These are phyloP conservation scores for Otus sunia DNA, from an alignment of 2,113 vertebrate genomes.

Conservation along the genomic window DNA sequence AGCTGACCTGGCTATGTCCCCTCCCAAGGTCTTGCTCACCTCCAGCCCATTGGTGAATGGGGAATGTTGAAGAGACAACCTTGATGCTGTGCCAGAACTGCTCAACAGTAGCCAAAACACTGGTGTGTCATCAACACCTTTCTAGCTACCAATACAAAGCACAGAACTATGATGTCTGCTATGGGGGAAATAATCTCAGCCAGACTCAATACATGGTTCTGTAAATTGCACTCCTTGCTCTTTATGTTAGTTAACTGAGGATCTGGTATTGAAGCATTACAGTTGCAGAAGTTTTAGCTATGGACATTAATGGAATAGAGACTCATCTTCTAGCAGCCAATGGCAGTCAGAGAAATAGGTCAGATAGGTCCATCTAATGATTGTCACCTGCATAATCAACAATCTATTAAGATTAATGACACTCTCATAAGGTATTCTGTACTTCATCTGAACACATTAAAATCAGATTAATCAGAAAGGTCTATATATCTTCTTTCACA, in stretches of 20 bases:
- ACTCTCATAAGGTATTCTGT: not conserved
- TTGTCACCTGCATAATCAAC: conserved; percentile 30
- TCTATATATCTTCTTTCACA: not conserved
- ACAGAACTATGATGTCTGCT: no score
- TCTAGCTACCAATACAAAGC: not conserved
- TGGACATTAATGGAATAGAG: not conserved
- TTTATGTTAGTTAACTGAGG: not conserved
- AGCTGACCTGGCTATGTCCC: not conserved
- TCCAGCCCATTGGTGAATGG: no score
- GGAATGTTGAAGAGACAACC: not conserved
- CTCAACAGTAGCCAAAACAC: not conserved
- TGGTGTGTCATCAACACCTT: not conserved
- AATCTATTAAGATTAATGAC: conserved; percentile 53
- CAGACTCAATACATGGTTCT: not conserved
- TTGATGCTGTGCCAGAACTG: no score
- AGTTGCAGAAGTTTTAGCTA: not conserved
- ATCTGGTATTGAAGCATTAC: not conserved
- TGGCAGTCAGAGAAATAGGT: not conserved
- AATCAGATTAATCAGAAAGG: conserved; percentile 40
- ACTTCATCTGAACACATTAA: conserved; percentile 26
- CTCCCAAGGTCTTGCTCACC: not conserved
- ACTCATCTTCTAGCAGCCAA: not conserved
- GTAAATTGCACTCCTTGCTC: not conserved
- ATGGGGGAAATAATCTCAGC: no score
- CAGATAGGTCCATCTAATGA: not conserved